Evolutionary conservation across 1,140 invertebrate genomes (phyloP).

Genomic region (Episyrphus balteatus): DNA sequence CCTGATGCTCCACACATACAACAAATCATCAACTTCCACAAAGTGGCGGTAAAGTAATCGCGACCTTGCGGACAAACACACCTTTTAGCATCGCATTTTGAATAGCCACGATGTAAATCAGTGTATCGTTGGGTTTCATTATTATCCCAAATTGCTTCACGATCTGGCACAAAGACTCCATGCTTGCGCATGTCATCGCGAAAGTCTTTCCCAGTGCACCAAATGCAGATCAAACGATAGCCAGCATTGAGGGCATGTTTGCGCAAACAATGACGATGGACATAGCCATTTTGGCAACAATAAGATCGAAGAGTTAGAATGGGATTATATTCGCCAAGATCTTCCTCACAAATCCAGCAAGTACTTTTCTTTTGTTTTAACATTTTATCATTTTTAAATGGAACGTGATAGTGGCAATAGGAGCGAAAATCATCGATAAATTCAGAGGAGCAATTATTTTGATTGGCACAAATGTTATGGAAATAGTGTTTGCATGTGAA

Average conservation of each 20-base stretch:
- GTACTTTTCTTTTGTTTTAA: not conserved
- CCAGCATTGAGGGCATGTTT: slow-evolving; percentile 19
- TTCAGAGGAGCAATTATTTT: slow-evolving; percentile 7
- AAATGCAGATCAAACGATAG: slow-evolving; percentile 26
- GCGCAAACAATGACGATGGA: slow-evolving; percentile 18
- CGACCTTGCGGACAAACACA: slow-evolving; percentile 18
- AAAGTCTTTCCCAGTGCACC: slow-evolving; percentile 19
- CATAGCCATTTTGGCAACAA: slow-evolving; percentile 22
- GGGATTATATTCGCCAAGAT: slow-evolving; percentile 4
- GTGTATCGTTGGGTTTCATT: slow-evolving; percentile 12
- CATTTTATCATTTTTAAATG: slow-evolving; percentile 7
- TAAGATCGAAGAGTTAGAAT: slow-evolving; percentile 10
- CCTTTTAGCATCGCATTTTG: slow-evolving; percentile 11
- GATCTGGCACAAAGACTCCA: slow-evolving; percentile 24
- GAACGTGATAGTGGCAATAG: slow-evolving; percentile 14
- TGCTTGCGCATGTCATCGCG: slow-evolving; percentile 14
- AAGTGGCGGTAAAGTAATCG: slow-evolving; percentile 2
- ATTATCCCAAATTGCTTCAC: slow-evolving; percentile 24
- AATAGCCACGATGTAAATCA: slow-evolving; percentile 14
- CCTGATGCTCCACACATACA: no score
- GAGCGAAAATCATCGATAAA: slow-evolving; percentile 13
- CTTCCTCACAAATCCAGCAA: slow-evolving; percentile 17
- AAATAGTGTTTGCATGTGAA: slow-evolving; percentile 12
- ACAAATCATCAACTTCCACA: no score
- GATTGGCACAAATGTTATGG: slow-evolving; percentile 13